phyloP scores from a whole-genome alignment of 2,888 invertebrate genomes.

The Apotomis capreana region DNA sequence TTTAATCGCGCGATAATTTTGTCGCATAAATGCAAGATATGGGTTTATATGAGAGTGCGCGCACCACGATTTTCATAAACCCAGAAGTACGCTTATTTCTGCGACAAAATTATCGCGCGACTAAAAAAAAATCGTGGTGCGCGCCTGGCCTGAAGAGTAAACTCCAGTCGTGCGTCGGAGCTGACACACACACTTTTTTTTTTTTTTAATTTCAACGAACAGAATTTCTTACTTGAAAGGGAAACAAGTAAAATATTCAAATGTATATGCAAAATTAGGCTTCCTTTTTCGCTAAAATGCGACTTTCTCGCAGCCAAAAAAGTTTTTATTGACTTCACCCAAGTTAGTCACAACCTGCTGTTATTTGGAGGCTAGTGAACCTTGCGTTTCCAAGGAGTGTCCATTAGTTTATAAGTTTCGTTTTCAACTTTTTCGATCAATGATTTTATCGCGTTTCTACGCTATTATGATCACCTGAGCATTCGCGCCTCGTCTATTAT shows the following conservation, averaged over 20 bases:
- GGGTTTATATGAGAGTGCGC: no score
- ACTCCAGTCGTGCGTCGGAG: no score
- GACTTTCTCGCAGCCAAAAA: constrained; percentile 14
- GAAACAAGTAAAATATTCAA: not conserved
- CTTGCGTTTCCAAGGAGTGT: constrained; percentile 13
- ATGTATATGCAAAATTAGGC: not conserved
- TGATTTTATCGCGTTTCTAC: constrained; percentile 13
- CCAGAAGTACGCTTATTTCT: no score
- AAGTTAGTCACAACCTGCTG: not conserved
- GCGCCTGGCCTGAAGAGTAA: no score
- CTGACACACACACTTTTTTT: no score
- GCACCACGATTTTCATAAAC: no score
- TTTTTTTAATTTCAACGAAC: not conserved
- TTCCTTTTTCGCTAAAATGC: not conserved
- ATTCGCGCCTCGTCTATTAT: constrained; percentile 13
- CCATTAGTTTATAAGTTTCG: constrained; percentile 11
- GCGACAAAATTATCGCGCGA: no score
- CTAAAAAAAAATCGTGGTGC: no score
- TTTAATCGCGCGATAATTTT: no score
- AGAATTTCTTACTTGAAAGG: not conserved
- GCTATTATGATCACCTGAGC: constrained; percentile 17
- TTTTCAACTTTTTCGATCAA: constrained; percentile 20
- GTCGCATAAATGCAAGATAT: no score
- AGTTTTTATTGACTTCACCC: constrained; percentile 1
- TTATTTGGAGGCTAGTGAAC: constrained; percentile 27